These are phyloP conservation scores for Auanema freiburgensis DNA, from an alignment of 2,888 invertebrate genomes.

Conservation along the genomic window DNA sequence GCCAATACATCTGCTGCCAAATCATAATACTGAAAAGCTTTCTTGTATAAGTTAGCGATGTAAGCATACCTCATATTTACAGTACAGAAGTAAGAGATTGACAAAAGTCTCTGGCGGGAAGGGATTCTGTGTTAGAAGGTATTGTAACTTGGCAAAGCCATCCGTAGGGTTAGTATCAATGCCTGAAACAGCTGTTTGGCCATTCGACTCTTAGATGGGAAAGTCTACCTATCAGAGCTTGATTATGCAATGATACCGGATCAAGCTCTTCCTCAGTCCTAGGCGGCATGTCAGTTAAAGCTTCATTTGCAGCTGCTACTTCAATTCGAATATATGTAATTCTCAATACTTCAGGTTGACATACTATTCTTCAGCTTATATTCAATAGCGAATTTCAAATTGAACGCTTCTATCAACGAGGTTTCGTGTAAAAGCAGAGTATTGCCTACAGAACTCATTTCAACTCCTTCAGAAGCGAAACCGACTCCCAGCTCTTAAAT, in stretches of 20 bases:
- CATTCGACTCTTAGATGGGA: slow-evolving; percentile 72
- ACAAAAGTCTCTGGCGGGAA: slow-evolving; percentile 97
- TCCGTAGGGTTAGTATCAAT: slow-evolving; percentile 84
- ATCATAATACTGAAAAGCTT: slow-evolving; percentile 69
- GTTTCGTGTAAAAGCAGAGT: slow-evolving; percentile 90
- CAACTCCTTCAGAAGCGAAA: slow-evolving; percentile 71
- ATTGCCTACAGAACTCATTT: slow-evolving; percentile 90
- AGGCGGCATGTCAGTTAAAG: slow-evolving; percentile 71
- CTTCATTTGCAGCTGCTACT: slow-evolving; percentile 62
- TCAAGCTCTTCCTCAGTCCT: slow-evolving; percentile 94
- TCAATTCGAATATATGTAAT: background rate
- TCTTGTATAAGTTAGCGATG: background rate
- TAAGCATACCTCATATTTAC: slow-evolving; percentile 79
- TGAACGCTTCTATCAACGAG: slow-evolving; percentile 94
- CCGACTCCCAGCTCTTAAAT: slow-evolving; percentile 42
- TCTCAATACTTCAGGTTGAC: slow-evolving; percentile 27
- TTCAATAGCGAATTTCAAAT: slow-evolving; percentile 96
- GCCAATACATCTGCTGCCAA: slow-evolving; percentile 85
- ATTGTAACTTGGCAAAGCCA: slow-evolving; percentile 90
- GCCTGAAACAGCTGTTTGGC: too few relatives aligned
- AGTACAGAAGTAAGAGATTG: slow-evolving; percentile 88
- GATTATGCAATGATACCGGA: slow-evolving; percentile 94
- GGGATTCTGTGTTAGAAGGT: slow-evolving; percentile 89
- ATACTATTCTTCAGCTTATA: slow-evolving; percentile 84
- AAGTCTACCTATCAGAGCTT: slow-evolving; percentile 65